Conservation (phyloP, 2,113 vertebrate species). For the Gymnobelideus leadbeateri region DNA sequence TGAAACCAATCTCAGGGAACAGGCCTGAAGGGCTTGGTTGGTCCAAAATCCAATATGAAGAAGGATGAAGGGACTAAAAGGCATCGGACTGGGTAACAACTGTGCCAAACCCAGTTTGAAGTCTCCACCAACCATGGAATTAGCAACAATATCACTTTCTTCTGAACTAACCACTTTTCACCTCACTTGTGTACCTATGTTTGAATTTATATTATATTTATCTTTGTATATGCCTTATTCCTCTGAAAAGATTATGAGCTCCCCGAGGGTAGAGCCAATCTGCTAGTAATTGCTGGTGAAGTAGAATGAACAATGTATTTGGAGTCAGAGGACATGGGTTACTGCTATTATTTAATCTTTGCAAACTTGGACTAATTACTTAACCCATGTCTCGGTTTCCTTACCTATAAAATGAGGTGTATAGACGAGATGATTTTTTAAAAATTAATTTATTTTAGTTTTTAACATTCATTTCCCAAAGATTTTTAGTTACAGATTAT, state of each 20-base stretch:
- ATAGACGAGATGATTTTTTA: not conserved
- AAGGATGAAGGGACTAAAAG: not conserved
- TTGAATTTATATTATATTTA: not conserved
- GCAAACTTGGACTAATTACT: not conserved
- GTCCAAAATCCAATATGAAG: not conserved
- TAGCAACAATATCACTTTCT: not conserved
- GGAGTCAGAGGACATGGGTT: not conserved
- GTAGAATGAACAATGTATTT: not conserved
- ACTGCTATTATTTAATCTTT: not conserved
- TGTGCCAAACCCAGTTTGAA: not conserved
- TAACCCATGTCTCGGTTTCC: not conserved
- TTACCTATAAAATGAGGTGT: not conserved
- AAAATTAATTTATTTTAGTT: too few relatives aligned
- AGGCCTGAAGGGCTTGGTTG: not conserved
- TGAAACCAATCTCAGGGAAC: not conserved
- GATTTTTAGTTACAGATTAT: too few relatives aligned
- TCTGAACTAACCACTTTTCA: not conserved
- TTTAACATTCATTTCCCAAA: too few relatives aligned
- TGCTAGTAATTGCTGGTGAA: not conserved
- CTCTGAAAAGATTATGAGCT: not conserved
- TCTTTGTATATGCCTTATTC: not conserved
- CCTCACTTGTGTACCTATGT: not conserved
- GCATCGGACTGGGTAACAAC: not conserved
- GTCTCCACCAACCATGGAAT: not conserved
- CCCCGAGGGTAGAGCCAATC: not conserved